Evolutionary conservation across 2,113 vertebrate genomes (phyloP), one percentile per base, ranked within the genome.

Genomic region (Lynx canadensis): DNA sequence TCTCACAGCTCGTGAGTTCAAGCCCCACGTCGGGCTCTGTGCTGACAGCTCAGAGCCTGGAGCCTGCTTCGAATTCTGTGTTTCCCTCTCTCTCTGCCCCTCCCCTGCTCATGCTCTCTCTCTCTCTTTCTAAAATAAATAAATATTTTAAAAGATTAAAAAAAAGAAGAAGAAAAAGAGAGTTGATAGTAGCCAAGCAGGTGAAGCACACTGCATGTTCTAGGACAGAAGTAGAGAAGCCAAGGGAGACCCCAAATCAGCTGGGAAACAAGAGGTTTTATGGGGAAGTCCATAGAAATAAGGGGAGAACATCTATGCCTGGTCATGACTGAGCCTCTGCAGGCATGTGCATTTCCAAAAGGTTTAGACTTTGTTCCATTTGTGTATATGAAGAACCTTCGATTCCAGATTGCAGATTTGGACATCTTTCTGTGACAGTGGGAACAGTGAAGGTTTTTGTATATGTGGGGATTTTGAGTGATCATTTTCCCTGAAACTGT

Each of bases 311-410:
- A 7, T 65, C 23, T 8, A n/a, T 0, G 25, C 55, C 25, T 10
- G 8, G 11, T 11, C 5, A 4, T 0, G 0, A 5, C 21, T 15
- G 8, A 21, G 57, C 55, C 27, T n/a, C 65, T 1, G 3, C 0
- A 2, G n/a, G 66, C 1, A 2, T 4, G 27, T 27, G 38, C 68
- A 3, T 68, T 76, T 76, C 45, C 80, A 16, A 73, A 55, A 63
- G 76, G 81, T 38, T 36, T 23, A 29, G 38, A 55, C 2, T 0
- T 3, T 69, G 65, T 48, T 48, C 21, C 0, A 0, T 78, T 33
- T 65, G 60, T 19, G 1, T 31, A 12, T 27, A n/a, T 13, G 38
- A 84, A 88, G 68, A 85, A 27, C 14, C 65, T 57, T 48, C 14
- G 48, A 52, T 55, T 63, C 50, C 74, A 85, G 79, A 68, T 14